Percentiles rank a stretch among this genome's conserved stretches.
Evolutionary conservation across 2,113 vertebrate species (phyloP).

Genomic region (Limnothrissa miodon): DNA sequence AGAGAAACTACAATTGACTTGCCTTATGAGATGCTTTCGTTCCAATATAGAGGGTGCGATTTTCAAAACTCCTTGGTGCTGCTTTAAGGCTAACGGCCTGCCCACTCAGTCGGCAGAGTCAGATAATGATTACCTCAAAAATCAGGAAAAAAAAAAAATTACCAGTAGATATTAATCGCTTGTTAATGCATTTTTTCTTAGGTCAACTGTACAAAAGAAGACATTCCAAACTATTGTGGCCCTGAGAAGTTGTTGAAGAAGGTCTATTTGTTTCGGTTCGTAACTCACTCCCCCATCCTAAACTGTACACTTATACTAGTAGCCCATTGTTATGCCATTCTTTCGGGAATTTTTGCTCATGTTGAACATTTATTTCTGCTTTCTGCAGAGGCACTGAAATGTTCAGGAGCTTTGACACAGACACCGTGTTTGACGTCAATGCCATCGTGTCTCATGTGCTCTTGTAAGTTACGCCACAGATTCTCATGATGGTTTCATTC

Average conservation of each 20-base stretch:
- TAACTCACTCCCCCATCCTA: background rate
- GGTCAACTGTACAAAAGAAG: constrained; percentile 82
- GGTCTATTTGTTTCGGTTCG: constrained; percentile 89
- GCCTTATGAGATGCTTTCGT: no score
- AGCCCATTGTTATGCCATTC: background rate
- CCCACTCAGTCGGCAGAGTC: no score
- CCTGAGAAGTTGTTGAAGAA: constrained; percentile 70
- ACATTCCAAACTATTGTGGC: constrained; percentile 75
- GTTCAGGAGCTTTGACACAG: constrained; percentile 82
- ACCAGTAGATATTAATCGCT: background rate
- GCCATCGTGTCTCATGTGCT: constrained; percentile 87
- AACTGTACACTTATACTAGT: no score
- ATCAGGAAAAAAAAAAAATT: no score
- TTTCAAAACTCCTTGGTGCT: no score
- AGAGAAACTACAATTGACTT: no score
- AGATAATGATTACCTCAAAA: no score
- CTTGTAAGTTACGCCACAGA: constrained; percentile 79
- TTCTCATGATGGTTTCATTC: background rate
- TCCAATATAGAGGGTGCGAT: no score
- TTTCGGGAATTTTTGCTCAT: background rate
- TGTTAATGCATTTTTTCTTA: constrained; percentile 48
- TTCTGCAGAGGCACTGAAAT: constrained; percentile 73
- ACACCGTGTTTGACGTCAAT: constrained; percentile 85
- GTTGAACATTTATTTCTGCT: constrained; percentile 22
- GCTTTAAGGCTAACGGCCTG: no score